Conservation (phyloP, 1,140 invertebrate genomes). For the Drosophila subobscura region DNA sequence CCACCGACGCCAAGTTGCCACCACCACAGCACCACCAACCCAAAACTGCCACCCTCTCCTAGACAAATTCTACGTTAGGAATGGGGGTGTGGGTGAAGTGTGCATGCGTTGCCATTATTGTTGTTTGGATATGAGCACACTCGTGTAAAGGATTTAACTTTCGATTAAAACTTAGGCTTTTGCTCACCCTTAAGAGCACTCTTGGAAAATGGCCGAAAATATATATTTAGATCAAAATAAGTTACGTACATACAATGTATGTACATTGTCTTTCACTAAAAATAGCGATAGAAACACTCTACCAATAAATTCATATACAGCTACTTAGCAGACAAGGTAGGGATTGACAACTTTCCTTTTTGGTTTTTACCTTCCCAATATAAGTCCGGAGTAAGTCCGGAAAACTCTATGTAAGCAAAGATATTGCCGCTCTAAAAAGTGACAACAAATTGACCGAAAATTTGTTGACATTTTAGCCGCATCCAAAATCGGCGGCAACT, state of each 20-base stretch:
- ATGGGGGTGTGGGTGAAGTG: conserved; percentile 9
- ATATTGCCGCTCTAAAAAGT: conserved; percentile 32
- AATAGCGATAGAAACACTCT: not conserved
- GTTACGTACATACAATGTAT: not conserved
- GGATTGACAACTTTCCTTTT: not conserved
- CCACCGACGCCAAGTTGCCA: conserved; percentile 59
- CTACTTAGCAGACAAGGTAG: no score
- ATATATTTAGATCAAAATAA: not conserved
- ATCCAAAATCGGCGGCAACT: not conserved
- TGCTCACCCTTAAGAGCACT: conserved; percentile 28
- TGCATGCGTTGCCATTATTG: conserved; percentile 65
- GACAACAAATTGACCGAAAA: conserved; percentile 71
- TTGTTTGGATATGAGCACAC: conserved; percentile 66
- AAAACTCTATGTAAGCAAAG: not conserved
- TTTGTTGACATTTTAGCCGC: conserved; percentile 60
- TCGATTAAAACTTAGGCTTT: conserved; percentile 26
- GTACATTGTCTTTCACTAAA: not conserved
- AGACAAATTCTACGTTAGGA: conserved; percentile 19
- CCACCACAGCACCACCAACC: conserved; percentile 40
- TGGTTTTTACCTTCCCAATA: not conserved
- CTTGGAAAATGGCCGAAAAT: conserved; percentile 52
- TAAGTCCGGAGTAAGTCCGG: not conserved
- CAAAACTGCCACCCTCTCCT: conserved; percentile 51
- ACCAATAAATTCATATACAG: no score
- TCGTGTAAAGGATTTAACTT: conserved; percentile 66